Evolutionary conservation across 2,113 vertebrate species (phyloP), one percentile per base, ranked within the genome.

Genomic region (Sebastes fasciatus): DNA sequence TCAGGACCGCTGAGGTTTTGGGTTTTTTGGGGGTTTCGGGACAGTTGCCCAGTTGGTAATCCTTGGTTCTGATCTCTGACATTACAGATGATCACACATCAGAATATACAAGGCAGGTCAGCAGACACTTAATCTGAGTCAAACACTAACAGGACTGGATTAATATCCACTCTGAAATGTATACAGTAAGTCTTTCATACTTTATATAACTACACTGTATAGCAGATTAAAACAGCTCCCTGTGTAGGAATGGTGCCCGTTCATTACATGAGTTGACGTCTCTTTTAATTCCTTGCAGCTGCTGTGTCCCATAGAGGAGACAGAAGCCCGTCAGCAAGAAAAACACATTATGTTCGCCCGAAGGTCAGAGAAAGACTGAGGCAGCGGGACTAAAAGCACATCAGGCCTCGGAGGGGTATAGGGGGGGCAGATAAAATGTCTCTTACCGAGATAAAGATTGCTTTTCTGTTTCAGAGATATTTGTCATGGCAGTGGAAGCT

Each of bases 401-500:
- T 45, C 67, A 68, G 60, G 58, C 60, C 54, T 40, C 26, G 13
- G 64, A 60, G 68, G 60, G 63, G 34, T 4, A 34, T 70, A 23
- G 26, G 21, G 11, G 62, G 51, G 75, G 54, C 57, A 63, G 63
- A 89, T 86, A 57, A 60, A 82, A 48, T 67, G 34, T 34, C 74
- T 85, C 64, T 85, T 71, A 71, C 21, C 43, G 6, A 67, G 52
- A 73, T 49, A 49, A 45, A 69, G 68, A 72, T 74, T 55, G 48
- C 71, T 65, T 81, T 63, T 86, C 74, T 74, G 43, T 72, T 61
- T 70, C 55, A 2, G 13, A 76, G 71, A 63, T 57, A 67, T 74
- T 88, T 87, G 71, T 83, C 55, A 62, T 57, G 63, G 23, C 46
- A 45, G 69, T 13, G 55, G 74, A 57, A 45, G 26, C 80, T 91